phyloP scores from a whole-genome alignment of 2,888 invertebrate species.

The Tenthredo scrophulariae region DNA sequence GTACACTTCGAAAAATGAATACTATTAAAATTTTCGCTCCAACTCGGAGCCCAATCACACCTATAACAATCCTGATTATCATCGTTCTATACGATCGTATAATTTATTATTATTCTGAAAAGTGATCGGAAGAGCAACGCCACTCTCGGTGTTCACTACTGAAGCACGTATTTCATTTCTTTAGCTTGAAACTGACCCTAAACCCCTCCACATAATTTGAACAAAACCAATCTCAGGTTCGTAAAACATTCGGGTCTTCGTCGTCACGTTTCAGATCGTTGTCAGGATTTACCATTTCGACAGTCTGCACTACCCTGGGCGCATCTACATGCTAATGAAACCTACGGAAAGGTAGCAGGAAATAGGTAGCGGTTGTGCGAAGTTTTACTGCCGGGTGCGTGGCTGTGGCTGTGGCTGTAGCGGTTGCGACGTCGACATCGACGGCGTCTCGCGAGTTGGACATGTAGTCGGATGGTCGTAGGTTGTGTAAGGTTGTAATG shows the following conservation, averaged over 20 bases:
- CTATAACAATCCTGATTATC: neutral
- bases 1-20: neutral
- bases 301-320: conserved; percentile 21
- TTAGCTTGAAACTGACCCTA: conserved; percentile 34
- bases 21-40: neutral
- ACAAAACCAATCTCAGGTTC: conserved; percentile 46
- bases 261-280: conserved; percentile 52
- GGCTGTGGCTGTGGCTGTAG: neutral
- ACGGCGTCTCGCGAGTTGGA: conserved; percentile 37
- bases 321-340: conserved; percentile 53
- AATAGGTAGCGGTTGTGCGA: conserved; percentile 43
- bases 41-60: neutral
- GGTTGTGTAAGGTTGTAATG: conserved; percentile 49
- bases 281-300: conserved; percentile 48
- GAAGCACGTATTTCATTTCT: conserved; percentile 46
- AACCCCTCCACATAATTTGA: conserved; percentile 31
- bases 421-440: conserved; percentile 12
- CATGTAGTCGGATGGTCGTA: conserved; percentile 35
- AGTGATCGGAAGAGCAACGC: neutral
- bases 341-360: conserved; percentile 31
- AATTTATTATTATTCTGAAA: conserved; percentile 12
- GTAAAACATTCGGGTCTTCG: conserved; percentile 46
- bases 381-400: conserved; percentile 51
- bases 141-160: neutral
- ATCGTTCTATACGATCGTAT: neutral